Evolutionary conservation across 1,140 invertebrate species (phyloP).

Genomic region (Drosophila ercepeae): DNA sequence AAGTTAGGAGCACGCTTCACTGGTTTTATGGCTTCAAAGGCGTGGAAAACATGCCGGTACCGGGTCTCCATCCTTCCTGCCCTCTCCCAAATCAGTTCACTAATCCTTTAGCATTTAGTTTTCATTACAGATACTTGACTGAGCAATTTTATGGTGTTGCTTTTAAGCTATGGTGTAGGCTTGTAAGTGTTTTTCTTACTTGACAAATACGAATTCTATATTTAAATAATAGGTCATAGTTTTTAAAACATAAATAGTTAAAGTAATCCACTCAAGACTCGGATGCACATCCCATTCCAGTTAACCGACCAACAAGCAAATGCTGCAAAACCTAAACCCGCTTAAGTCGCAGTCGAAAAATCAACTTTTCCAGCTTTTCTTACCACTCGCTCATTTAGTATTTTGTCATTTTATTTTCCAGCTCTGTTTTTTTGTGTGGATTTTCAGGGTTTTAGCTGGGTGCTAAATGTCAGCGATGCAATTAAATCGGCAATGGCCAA

Average conservation of each 20-base stretch:
- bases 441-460: slow-evolving; percentile 40
- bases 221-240: neutral
- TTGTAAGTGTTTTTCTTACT: no score
- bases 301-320: slow-evolving; percentile 32
- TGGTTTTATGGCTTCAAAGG: slow-evolving; percentile 48
- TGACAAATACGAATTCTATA: neutral
- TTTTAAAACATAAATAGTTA: neutral
- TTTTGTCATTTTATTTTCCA: slow-evolving; percentile 1
- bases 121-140: slow-evolving; percentile 77
- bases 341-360: slow-evolving; percentile 1
- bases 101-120: slow-evolving; percentile 70
- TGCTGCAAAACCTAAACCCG: slow-evolving; percentile 3
- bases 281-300: slow-evolving; percentile 10
- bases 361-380: slow-evolving; percentile 10
- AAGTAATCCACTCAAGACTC: slow-evolving; percentile 1
- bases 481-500: slow-evolving; percentile 74
- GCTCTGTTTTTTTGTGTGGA: slow-evolving; percentile 17
- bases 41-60: slow-evolving; percentile 39
- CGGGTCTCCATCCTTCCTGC: slow-evolving; percentile 17
- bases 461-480: slow-evolving; percentile 80
- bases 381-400: slow-evolving; percentile 3
- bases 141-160: slow-evolving; percentile 35
- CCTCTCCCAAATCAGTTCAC: slow-evolving; percentile 2
- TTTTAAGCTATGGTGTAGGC: slow-evolving; percentile 43
- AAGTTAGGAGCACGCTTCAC: slow-evolving; percentile 63